Base-by-base conservation (phyloP, 2,113 vertebrate genomes). In the Opisthocomus hoazin region DNA sequence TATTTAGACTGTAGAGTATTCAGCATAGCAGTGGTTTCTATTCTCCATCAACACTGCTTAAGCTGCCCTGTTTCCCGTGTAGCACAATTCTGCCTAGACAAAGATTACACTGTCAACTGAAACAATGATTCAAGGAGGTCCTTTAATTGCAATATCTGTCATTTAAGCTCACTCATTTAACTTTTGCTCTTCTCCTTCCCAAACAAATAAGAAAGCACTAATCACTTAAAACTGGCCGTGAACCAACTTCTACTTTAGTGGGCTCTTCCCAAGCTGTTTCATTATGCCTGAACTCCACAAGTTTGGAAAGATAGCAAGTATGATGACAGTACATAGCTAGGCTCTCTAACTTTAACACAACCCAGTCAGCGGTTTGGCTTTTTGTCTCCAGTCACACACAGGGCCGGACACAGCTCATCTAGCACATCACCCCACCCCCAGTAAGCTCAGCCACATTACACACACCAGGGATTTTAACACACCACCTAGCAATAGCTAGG, bases 281-380 rank as follows among this genome's bases (percentile, higher is more conserved):
- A 17, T 22, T 18, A 2, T 6, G 20, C 41, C 84, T 41, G 20
- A 81, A 14, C 34, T 36, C 39, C 24, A 4, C 1, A 4, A 27
- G 43, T 9, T 17, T 11, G 48, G 34, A 64, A 36, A 61, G 37
- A n/a, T 0, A 30, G n/a, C 48, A 45, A 19, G 16, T 2, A 16
- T 10, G 20, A 2, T 17, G 80, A 1, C 9, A 14, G 57, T 1
- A 21, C 10, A 9, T 0, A 22, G 56, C n/a, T 6, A 30, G 50
- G n/a, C n/a, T 45, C 39, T 37, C 21, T 9, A 5, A 29, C 36
- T 27, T 22, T 37, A 24, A 22, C 71, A 57, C 30, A 10, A 8
- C 21, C 17, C 4, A 13, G 50, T 2, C 68, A 46, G n/a, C 0
- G 21, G 27, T 2, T 7, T 27, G 27, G 41, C 1, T 11, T 5